Base-by-base conservation (phyloP, 2,797 vertebrate genomes). In the Dipus sagitta region DNA sequence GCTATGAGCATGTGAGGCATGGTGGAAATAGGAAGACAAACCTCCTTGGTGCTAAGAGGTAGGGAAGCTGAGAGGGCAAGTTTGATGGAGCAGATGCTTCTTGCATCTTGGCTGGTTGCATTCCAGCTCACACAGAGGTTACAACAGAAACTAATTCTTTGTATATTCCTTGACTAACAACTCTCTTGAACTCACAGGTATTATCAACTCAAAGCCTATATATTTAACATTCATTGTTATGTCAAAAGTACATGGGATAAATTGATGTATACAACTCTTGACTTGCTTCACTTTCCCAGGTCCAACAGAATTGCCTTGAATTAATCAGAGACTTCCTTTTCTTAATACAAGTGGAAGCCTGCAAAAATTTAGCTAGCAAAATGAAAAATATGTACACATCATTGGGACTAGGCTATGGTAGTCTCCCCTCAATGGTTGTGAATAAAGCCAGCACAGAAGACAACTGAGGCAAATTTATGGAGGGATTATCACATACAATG, bases 401-500 rank as follows among this genome's bases (percentile, higher is more conserved):
- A 38, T 70, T 92, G 26, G 60, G 68, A 86, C 89, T 58, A 76
- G 32, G 30, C 30, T 72, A 62, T 82, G 70, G 47, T 26, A 80
- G 21, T 86, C 6, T 86, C n/a, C 77, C 26, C 6, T 76, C 64
- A 90, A 47, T 13, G 4, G 28, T 30, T 91, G 26, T 81, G 83
- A 90, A 94, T 58, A 84, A 90, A 88, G 54, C 28, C 38, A 88
- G 17, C 32, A 82, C 11, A 86, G 77, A 93, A 83, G 79, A 92
- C 85, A 92, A 79, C 42, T 70, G 92, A 86, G 47, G 7, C 54
- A 62, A 77, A 78, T 32, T 94, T 89, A 65, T 5, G 15, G 54
- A 83, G 62, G 38, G 8, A 78, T 86, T 85, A 28, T 64, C 30
- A 84, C 34, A 87, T 71, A 52, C 18, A 52, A 24, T 47, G 85